Conservation (phyloP, 2,888 invertebrate genomes). For the Lasioglossum malachurum region DNA sequence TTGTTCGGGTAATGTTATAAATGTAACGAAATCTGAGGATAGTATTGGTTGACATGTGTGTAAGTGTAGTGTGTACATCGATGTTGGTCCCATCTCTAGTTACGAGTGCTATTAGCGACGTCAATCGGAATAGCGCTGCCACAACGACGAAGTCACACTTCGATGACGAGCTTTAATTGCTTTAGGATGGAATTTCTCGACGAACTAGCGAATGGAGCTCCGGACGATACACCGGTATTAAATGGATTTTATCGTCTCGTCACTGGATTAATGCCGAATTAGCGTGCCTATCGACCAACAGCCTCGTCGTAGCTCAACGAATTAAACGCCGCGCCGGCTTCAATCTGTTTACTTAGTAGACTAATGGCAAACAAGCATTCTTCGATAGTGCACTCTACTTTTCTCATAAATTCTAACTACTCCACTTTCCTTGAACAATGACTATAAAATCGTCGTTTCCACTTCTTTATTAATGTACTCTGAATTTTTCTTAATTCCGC, state of each 20-base stretch:
- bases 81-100: neutral
- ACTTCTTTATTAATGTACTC: neutral
- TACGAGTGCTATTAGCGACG: constrained; percentile 57
- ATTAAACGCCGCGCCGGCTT: neutral
- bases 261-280: constrained; percentile 61
- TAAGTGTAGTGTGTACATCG: neutral
- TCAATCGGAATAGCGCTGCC: constrained; percentile 23
- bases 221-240: constrained; percentile 57
- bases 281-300: constrained; percentile 18
- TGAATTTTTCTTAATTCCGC: neutral
- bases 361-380: neutral
- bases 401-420: neutral
- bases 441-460: neutral
- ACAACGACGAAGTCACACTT: constrained; percentile 58
- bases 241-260: constrained; percentile 67
- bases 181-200: constrained; percentile 67
- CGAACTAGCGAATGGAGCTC: constrained; percentile 36
- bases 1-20: neutral
- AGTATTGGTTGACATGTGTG: neutral
- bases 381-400: neutral
- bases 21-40: neutral
- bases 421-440: neutral
- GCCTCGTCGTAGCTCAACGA: constrained; percentile 11
- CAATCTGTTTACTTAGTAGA: neutral
- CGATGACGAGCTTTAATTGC: constrained; percentile 66